These are phyloP conservation scores for Agrochola circellaris DNA, from an alignment of 2,888 invertebrate genomes.

Conservation along the genomic window DNA sequence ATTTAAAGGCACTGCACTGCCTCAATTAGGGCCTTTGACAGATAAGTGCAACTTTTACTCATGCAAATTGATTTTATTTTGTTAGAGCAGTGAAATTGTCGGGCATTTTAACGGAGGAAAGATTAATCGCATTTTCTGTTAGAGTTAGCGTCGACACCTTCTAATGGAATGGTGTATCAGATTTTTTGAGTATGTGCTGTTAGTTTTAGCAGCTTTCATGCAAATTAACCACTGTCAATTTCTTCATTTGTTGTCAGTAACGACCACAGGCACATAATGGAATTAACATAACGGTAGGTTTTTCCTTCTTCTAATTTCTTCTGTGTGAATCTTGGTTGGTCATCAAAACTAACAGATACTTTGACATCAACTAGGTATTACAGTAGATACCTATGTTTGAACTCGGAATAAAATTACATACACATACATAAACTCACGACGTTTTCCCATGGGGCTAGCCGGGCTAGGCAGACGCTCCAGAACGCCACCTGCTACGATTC, in stretches of 20 bases:
- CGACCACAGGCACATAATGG: too few species aligned
- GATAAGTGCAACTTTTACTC: constrained; percentile 24
- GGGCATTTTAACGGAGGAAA: neutral
- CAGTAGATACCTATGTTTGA: neutral
- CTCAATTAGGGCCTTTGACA: constrained; percentile 38
- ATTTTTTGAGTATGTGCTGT: neutral
- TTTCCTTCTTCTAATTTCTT: neutral
- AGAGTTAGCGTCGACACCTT: neutral
- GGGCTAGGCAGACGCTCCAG: neutral
- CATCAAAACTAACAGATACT: neutral
- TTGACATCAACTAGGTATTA: neutral
- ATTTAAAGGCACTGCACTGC: constrained; percentile 32
- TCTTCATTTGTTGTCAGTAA: neutral
- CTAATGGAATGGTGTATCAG: neutral
- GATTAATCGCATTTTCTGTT: neutral
- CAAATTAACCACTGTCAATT: neutral
- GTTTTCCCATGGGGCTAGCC: neutral
- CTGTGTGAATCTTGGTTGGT: neutral
- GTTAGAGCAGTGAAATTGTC: neutral
- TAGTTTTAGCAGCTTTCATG: neutral
- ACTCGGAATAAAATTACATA: neutral
- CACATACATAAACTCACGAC: neutral
- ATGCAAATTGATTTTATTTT: constrained; percentile 22
- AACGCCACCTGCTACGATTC: neutral
- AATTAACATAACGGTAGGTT: neutral